Conservation (phyloP, 2,113 vertebrate genomes). For the human region GRCh38 chr15:25980001-25980500, state of each 20-base stretch:
- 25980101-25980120: neutral
- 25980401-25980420: slow-evolving; percentile 33
- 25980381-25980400: neutral
- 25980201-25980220: neutral
- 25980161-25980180: neutral
- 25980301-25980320: neutral
- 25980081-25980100: neutral
- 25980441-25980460: neutral
- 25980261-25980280: neutral
- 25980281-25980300: neutral
- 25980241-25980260: no score
- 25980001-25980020: neutral
- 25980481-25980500: neutral
- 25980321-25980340: neutral
- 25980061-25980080: neutral
- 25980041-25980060: neutral
- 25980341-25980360: neutral
- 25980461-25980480: slow-evolving; percentile 37
- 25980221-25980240: neutral
- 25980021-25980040: neutral
- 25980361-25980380: neutral
- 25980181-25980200: neutral
- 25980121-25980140: neutral
- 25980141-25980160: neutral
- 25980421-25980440: slow-evolving; percentile 33